phyloP scores from a whole-genome alignment of 2,888 invertebrate species.

The Pristionchus maxplancki region DNA sequence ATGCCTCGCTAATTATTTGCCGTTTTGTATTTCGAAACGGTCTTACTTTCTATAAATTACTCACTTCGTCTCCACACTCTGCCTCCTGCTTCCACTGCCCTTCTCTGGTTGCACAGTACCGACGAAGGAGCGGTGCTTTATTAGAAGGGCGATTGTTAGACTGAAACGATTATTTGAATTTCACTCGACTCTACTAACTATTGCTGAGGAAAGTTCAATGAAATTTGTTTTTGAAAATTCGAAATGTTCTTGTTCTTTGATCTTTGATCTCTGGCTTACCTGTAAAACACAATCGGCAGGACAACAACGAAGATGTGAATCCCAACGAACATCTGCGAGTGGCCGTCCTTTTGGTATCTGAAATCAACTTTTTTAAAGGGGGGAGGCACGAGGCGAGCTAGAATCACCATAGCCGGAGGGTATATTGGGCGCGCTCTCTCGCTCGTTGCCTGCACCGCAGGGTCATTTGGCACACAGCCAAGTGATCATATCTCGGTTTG shows the following conservation, averaged over 20 bases:
- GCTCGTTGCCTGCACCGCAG: no score
- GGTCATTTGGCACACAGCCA: background rate
- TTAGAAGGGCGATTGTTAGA: background rate
- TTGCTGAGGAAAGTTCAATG: no score
- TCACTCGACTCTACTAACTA: background rate
- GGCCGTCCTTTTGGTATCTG: conserved; percentile 30
- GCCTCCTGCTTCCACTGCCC: background rate
- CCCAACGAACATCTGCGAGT: conserved; percentile 4
- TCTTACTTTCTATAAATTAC: no score
- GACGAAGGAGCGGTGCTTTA: background rate
- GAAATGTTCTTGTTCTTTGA: background rate
- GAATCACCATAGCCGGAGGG: no score
- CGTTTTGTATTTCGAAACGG: no score
- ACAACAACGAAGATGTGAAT: conserved; percentile 30
- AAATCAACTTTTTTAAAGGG: background rate
- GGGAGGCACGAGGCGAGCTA: no score
- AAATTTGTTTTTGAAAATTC: no score
- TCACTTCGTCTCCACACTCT: background rate
- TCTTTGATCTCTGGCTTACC: background rate
- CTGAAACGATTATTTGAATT: background rate
- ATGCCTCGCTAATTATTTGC: no score
- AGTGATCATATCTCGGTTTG: no score
- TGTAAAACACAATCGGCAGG: conserved; percentile 17
- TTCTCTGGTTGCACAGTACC: background rate
- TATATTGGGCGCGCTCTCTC: no score